Base-by-base conservation (phyloP, 1,140 invertebrate genomes). In the Pseudomyrmex pallidus region DNA sequence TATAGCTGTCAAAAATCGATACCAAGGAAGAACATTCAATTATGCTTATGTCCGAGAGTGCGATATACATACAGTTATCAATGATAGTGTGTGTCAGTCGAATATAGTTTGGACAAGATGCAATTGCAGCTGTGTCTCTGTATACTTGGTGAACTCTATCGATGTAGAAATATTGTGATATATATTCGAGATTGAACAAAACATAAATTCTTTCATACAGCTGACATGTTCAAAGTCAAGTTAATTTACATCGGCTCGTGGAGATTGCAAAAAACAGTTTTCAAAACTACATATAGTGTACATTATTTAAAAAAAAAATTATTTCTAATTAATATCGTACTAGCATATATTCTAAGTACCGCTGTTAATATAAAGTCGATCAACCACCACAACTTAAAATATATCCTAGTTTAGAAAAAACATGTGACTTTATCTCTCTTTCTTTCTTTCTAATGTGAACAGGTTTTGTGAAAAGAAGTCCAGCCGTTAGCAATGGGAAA, bases 61-160 rank as follows among this genome's bases (percentile, higher is more conserved):
- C 22, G 5, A 56, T 80, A 87, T 82, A 76, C 35, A 63, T 73
- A 88, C 56, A 87, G 44, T 74, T 74, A 52, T 72, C 12, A 48
- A 85, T 77, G 57, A 76, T 56, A 61, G n/a, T 74, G 59, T 74
- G 59, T 61, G 12, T 44, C 70, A 17, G n/a, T 85, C 54, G 13
- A 66, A 74, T 74, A 67, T 44, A 82, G 59, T 85, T 15, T 48
- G 22, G 57, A 68, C 48, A 70, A 74, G 54, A 82, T 50, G 63
- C 10, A 73, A 83, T n/a, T 44, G 59, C 63, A 62, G 59, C n/a
- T 20, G 5, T 22, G 13, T 67, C 15, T 77, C 20, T 83, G 15
- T 78, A 83, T 61, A 83, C 0, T 35, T 76, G 22, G 22, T 22
- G 56, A 17, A 4, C 13, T 74, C 17, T 22, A 56, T 52, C 5